These are phyloP conservation scores for Pangasius djambal DNA, from an alignment of 2,797 vertebrate species.

Conservation along the genomic window DNA sequence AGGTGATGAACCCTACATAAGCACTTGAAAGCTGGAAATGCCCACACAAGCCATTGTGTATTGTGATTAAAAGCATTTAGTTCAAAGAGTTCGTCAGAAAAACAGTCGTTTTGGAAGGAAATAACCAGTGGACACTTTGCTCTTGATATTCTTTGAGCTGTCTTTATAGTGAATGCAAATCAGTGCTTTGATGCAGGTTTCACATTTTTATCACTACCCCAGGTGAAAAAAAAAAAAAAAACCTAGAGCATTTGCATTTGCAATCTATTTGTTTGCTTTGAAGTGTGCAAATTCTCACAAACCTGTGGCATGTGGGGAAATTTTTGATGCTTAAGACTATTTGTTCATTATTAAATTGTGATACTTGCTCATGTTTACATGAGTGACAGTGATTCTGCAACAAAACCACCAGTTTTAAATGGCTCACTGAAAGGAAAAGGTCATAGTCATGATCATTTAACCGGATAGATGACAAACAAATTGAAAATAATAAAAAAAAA, in stretches of 20 bases:
- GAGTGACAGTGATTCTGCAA: background rate
- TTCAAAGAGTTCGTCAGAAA: background rate
- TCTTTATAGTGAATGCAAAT: constrained; percentile 43
- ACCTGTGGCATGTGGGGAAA: background rate
- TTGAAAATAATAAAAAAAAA: too few relatives aligned
- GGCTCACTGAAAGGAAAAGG: background rate
- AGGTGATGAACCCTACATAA: background rate
- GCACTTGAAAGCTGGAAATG: constrained; percentile 5
- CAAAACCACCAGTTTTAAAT: background rate
- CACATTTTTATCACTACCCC: background rate
- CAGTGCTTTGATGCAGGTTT: constrained; percentile 19
- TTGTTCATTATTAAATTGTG: background rate
- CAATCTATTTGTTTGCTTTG: constrained; percentile 5
- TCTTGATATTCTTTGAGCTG: constrained; percentile 5
- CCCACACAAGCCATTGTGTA: background rate
- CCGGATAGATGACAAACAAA: background rate
- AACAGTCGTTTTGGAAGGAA: background rate
- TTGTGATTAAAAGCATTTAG: background rate
- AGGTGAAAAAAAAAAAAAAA: background rate
- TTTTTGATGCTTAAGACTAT: background rate
- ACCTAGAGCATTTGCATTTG: background rate
- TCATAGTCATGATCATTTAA: background rate
- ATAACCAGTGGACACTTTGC: background rate
- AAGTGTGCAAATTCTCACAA: background rate
- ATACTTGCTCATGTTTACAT: background rate